A percentile compares a stretch with the other conserved stretches of the same genome.
Evolutionary conservation across 2,797 vertebrate genomes (phyloP).

Genomic region (Microcaecilia unicolor): DNA sequence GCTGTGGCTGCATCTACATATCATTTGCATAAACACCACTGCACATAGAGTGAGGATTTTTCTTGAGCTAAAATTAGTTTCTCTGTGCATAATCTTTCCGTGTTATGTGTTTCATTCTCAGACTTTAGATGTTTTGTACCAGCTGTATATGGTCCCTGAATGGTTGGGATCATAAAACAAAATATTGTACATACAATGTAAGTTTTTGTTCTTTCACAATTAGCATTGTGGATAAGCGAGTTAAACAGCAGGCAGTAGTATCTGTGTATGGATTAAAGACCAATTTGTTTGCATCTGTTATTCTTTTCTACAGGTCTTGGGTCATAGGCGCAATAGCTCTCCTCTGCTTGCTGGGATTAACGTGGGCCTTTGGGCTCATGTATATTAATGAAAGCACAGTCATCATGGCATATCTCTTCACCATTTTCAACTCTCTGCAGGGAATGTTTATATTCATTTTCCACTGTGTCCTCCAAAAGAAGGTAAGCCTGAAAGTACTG

Average conservation of each 20-base stretch:
- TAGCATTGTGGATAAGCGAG: too few relatives aligned
- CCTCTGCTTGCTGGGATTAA: constrained; percentile 89
- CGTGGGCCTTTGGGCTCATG: constrained; percentile 97
- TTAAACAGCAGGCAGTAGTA: too few relatives aligned
- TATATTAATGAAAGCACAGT: constrained; percentile 98
- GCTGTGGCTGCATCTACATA: constrained; percentile 35
- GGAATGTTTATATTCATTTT: constrained; percentile 99
- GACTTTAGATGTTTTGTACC: constrained; percentile 37
- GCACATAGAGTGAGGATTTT: constrained; percentile 16
- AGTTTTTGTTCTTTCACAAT: too few relatives aligned
- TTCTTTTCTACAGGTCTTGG: constrained; percentile 76
- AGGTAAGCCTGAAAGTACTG: constrained; percentile 62
- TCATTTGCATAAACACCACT: constrained; percentile 37
- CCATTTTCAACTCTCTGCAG: constrained; percentile 98
- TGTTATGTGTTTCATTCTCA: constrained; percentile 31
- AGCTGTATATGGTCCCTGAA: constrained; percentile 29
- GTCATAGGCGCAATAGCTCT: constrained; percentile 94
- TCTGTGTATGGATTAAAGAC: constrained; percentile 9
- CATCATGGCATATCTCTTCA: constrained; percentile 98
- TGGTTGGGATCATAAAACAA: constrained; percentile 8
- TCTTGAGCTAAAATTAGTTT: constrained; percentile 33
- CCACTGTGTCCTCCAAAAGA: constrained; percentile 97
- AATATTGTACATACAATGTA: too few relatives aligned
- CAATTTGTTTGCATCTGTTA: constrained; percentile 9
- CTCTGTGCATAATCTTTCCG: constrained; percentile 36